Evolutionary conservation across 2,888 invertebrate genomes (phyloP).

Genomic region (Chaitophorus viminalis): DNA sequence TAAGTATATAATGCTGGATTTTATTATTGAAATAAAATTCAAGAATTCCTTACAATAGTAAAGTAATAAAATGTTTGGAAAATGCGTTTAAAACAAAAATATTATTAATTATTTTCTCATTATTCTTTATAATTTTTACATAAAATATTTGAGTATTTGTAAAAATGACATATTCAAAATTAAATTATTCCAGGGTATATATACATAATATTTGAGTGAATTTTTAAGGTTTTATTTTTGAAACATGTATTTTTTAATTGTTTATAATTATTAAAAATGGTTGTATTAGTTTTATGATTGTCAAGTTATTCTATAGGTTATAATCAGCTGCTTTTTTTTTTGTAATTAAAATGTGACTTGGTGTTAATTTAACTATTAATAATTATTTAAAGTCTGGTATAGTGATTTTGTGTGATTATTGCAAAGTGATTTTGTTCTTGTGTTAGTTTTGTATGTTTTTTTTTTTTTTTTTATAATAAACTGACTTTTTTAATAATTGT

Average conservation of each 20-base stretch:
- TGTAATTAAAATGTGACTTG: conserved; percentile 27
- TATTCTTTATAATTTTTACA: background rate
- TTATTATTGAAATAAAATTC: background rate
- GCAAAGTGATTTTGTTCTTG: conserved; percentile 24
- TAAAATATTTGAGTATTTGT: background rate
- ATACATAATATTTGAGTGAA: conserved; percentile 48
- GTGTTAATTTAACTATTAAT: conserved; percentile 33
- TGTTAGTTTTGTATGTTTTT: conserved; percentile 42
- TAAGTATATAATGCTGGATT: background rate
- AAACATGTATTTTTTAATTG: conserved; percentile 15
- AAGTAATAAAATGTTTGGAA: conserved; percentile 10
- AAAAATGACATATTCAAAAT: conserved; percentile 1
- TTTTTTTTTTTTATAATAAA: conserved; percentile 35
- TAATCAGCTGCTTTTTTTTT: conserved; percentile 44
- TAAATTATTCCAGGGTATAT: conserved; percentile 43
- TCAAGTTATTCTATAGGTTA: conserved; percentile 21
- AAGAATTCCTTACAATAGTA: background rate
- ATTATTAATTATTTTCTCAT: background rate
- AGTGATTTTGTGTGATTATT: conserved; percentile 50
- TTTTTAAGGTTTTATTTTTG: conserved; percentile 22
- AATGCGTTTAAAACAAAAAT: background rate
- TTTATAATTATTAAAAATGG: background rate
- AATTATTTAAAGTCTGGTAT: conserved; percentile 40
- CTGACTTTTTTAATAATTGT: background rate
- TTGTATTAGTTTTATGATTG: conserved; percentile 14